phyloP scores from a whole-genome alignment of 2,797 vertebrate genomes.

The Smutsia gigantea region DNA sequence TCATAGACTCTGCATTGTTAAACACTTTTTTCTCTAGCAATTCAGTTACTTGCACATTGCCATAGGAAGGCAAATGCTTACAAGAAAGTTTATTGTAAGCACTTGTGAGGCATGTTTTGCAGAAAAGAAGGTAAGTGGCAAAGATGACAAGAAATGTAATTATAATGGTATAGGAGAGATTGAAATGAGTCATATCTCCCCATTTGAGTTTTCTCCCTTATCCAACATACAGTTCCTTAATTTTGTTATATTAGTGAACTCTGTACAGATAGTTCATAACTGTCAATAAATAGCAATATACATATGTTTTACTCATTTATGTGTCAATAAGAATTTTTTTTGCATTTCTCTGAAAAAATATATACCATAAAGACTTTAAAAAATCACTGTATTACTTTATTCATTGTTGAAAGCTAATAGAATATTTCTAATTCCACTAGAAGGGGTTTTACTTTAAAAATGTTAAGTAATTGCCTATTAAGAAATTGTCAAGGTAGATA shows the following conservation, averaged over 20 bases:
- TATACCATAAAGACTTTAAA: no score
- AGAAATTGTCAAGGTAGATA: neutral
- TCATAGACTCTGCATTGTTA: neutral
- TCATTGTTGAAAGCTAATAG: neutral
- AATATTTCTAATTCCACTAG: neutral
- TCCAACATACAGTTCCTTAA: neutral
- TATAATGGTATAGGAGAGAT: neutral
- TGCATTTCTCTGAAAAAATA: neutral
- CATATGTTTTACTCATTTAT: neutral
- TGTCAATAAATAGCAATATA: neutral
- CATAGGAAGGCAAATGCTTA: neutral
- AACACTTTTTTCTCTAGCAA: neutral
- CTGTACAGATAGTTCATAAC: neutral
- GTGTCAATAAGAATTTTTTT: neutral
- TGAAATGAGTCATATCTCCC: neutral
- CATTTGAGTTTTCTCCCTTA: neutral
- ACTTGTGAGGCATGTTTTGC: neutral
- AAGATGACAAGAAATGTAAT: neutral
- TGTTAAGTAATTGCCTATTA: neutral
- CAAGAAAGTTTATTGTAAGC: neutral
- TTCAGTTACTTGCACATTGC: neutral
- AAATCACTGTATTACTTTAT: neutral
- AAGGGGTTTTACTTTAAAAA: neutral
- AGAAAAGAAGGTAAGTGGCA: neutral
- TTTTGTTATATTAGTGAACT: neutral